Evolutionary conservation across 2,113 vertebrate species (phyloP).

Genomic region (Larimichthys crocea): DNA sequence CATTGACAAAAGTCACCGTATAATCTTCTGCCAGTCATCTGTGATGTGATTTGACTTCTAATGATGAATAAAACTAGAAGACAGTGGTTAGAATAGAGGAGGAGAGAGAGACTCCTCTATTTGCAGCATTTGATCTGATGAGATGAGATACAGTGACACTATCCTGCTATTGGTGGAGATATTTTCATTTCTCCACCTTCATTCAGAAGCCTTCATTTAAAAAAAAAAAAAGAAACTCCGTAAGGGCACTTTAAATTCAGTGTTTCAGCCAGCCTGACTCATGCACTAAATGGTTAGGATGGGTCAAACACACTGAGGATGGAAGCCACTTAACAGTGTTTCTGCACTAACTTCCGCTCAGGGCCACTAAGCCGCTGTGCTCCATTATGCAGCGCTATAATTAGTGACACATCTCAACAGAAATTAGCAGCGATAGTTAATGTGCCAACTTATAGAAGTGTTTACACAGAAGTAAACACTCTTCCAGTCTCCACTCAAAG

Average conservation of each 20-base stretch:
- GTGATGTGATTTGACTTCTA: background rate
- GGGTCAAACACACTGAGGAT: background rate
- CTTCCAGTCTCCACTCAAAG: background rate
- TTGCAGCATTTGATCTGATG: background rate
- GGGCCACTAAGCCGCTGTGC: background rate
- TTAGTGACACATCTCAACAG: background rate
- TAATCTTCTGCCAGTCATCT: background rate
- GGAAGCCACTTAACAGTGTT: background rate
- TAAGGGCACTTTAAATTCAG: background rate
- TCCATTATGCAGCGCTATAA: background rate
- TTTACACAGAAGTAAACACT: background rate
- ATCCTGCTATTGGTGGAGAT: background rate
- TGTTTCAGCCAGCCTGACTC: background rate
- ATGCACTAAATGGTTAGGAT: background rate
- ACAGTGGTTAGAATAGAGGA: background rate
- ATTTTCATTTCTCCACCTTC: too few relatives aligned
- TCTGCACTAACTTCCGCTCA: background rate
- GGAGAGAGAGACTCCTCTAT: background rate
- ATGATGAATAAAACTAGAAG: background rate
- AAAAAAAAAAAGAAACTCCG: background rate
- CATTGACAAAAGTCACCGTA: background rate
- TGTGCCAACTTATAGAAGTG: background rate
- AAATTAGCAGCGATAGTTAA: background rate
- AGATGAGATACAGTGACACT: too few relatives aligned
- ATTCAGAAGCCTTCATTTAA: background rate